Percentiles rank a stretch among this genome's conserved stretches.
Conservation (phyloP, 2,797 vertebrate species). For the Chelonia mydas region DNA sequence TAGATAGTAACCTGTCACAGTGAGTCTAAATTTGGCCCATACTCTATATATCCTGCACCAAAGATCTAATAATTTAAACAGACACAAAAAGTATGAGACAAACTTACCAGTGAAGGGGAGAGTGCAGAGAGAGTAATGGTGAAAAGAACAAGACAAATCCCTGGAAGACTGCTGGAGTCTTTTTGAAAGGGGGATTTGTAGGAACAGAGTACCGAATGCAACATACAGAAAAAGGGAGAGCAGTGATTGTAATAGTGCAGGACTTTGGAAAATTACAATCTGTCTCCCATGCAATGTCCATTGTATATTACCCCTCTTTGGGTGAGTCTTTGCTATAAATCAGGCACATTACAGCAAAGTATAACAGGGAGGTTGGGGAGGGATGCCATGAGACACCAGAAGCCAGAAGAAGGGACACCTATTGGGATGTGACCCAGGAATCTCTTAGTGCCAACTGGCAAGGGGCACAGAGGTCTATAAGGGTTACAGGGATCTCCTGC, state of each 20-base stretch:
- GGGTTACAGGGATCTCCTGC: not conserved
- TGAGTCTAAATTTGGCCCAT: not conserved
- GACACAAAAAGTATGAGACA: not conserved
- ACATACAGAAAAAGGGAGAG: not conserved
- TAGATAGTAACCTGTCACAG: not conserved
- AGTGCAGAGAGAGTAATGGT: not conserved
- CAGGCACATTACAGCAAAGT: not conserved
- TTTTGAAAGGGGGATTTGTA: not conserved
- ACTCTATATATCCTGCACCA: not conserved
- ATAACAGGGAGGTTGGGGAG: not conserved
- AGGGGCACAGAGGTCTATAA: not conserved
- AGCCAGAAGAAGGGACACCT: not conserved
- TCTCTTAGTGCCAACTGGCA: not conserved
- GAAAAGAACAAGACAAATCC: not conserved
- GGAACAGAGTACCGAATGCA: not conserved
- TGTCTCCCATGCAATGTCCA: no score
- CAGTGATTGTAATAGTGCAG: not conserved
- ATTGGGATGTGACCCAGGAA: not conserved
- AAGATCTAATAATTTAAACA: not conserved
- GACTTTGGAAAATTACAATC: not conserved
- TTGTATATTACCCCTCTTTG: not conserved
- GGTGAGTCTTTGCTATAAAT: not conserved
- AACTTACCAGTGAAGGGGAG: not conserved
- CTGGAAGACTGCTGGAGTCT: rapidly evolving
- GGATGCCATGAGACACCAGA: not conserved